Conservation (phyloP, 2,888 invertebrate species). For the Tinea semifulvella region DNA sequence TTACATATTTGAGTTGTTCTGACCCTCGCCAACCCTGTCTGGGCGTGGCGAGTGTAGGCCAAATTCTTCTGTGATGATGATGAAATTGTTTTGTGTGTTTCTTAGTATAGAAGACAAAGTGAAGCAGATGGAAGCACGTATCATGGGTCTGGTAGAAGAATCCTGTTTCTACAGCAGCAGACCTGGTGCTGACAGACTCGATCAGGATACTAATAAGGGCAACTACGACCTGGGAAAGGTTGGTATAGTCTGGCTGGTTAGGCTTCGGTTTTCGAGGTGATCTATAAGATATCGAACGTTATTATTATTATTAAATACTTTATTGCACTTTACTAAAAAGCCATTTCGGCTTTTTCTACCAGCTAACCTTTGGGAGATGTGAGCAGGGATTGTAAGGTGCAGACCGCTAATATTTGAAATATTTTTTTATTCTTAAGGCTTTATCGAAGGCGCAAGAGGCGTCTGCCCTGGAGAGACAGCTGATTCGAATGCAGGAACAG, state of each 20-base stretch:
- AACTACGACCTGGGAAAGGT: slow-evolving; percentile 31
- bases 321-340: no score
- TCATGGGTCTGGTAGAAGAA: slow-evolving; percentile 90
- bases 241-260: neutral
- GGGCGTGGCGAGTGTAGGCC: no score
- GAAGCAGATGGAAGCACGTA: slow-evolving; percentile 86
- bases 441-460: slow-evolving; percentile 97
- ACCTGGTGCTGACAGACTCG: slow-evolving; percentile 35
- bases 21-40: no score
- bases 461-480: slow-evolving; percentile 87
- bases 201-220: slow-evolving; percentile 14
- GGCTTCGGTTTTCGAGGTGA: no score
- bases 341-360: no score
- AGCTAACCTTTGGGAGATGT: no score
- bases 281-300: no score
- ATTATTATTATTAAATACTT: no score
- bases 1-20: no score
- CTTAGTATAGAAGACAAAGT: slow-evolving; percentile 90
- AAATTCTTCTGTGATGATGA: no score
- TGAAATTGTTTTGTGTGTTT: no score
- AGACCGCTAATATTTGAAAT: slow-evolving; percentile 13
- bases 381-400: no score
- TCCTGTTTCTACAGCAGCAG: slow-evolving; percentile 72
- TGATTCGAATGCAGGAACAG: slow-evolving; percentile 93
- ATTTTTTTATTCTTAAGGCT: slow-evolving; percentile 42